Percentiles rank a stretch among this genome's conserved stretches.
Evolutionary conservation across 2,113 vertebrate genomes (phyloP).

Genomic region (Chloebia gouldiae): DNA sequence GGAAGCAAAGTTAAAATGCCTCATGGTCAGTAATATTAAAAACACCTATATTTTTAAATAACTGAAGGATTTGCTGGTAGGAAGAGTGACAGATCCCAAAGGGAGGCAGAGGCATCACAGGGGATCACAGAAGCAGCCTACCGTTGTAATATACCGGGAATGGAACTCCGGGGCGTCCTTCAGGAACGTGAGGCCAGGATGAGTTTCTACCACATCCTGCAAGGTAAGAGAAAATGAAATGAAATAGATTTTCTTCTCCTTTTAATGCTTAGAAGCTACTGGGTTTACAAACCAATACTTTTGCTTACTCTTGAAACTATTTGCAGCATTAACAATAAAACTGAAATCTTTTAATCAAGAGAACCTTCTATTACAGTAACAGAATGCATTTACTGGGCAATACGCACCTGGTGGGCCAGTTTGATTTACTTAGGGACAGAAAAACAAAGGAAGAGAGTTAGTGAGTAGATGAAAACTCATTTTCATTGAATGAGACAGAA

Average conservation of each 20-base stretch:
- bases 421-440: constrained; percentile 61
- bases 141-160: constrained; percentile 97
- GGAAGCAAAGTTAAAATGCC: neutral
- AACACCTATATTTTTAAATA: neutral
- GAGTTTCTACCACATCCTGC: constrained; percentile 96
- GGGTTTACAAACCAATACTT: neutral
- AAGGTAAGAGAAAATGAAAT: constrained; percentile 28
- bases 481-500: constrained; percentile 21
- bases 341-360: neutral
- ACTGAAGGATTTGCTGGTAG: neutral
- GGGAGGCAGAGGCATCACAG: neutral
- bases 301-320: neutral
- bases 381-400: neutral
- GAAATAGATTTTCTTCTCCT: neutral
- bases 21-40: neutral
- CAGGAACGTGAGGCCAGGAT: constrained; percentile 95
- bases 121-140: constrained; percentile 60
- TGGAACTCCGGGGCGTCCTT: constrained; percentile 99
- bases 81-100: neutral
- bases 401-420: constrained; percentile 58
- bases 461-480: constrained; percentile 33
- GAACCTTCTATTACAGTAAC: neutral
- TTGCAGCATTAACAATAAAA: constrained; percentile 3
- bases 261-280: neutral
- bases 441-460: constrained; percentile 64